phyloP scores from a whole-genome alignment of 2,797 vertebrate species.

The Taenioides sp. region DNA sequence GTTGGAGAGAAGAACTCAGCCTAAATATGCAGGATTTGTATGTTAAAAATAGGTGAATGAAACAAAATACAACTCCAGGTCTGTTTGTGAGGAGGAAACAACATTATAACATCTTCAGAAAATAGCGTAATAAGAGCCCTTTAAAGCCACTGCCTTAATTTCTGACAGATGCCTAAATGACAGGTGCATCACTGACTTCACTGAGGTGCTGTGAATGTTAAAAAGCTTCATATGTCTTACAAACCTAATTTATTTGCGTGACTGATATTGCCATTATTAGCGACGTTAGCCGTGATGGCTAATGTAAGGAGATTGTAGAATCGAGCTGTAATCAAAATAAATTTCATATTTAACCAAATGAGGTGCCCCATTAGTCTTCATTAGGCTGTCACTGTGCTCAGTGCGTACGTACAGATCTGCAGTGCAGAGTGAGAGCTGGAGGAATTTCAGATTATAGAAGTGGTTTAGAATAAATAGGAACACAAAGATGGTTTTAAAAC shows the following conservation, averaged over 20 bases:
- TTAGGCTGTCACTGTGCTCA: conserved; percentile 71
- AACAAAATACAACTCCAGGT: too few relatives aligned
- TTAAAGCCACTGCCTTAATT: too few relatives aligned
- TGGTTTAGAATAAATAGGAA: conserved; percentile 7
- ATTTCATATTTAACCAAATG: conserved; percentile 76
- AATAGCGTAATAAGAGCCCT: too few relatives aligned
- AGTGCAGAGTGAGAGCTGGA: neutral
- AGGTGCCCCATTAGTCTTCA: conserved; percentile 74
- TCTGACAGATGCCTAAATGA: too few relatives aligned
- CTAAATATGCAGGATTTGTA: too few relatives aligned
- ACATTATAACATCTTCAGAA: too few relatives aligned
- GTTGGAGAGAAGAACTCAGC: too few relatives aligned
- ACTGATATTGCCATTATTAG: conserved; percentile 75
- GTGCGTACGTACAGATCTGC: neutral
- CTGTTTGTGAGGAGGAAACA: too few relatives aligned
- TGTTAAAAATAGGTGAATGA: too few relatives aligned
- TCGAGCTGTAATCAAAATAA: conserved; percentile 73
- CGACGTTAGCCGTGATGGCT: conserved; percentile 61
- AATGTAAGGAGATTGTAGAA: conserved; percentile 72
- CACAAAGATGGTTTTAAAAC: neutral
- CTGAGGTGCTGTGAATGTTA: conserved; percentile 11
- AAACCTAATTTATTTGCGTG: conserved; percentile 46
- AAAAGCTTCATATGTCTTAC: conserved; percentile 34
- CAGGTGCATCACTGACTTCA: neutral
- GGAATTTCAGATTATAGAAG: neutral